Percentiles rank a stretch among this genome's conserved stretches.
phyloP scores from a whole-genome alignment of 2,113 vertebrate species.

The Aphyosemion australe region DNA sequence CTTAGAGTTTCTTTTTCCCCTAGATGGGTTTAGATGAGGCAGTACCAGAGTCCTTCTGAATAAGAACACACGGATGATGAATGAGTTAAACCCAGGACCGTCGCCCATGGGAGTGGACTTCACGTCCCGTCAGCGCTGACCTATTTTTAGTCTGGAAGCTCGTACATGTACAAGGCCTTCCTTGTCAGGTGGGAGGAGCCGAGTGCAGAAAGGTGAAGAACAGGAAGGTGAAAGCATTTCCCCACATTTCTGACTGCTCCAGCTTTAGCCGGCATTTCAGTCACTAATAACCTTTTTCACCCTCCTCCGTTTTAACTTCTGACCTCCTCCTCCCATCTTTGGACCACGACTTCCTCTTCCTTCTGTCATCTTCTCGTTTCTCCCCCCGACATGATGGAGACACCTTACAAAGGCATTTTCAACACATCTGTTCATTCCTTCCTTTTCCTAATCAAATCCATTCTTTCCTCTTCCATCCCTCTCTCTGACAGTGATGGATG shows the following conservation, averaged over 20 bases:
- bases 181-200: slow-evolving; percentile 1
- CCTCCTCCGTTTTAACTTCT: slow-evolving; percentile 6
- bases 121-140: slow-evolving; percentile 7
- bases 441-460: slow-evolving; percentile 58
- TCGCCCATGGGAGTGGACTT: neutral
- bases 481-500: slow-evolving; percentile 67
- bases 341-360: neutral
- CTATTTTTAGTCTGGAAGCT: slow-evolving; percentile 2
- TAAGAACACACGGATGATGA: neutral
- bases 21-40: neutral
- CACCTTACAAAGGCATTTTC: slow-evolving; percentile 40
- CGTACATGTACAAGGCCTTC: neutral
- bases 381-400: slow-evolving; percentile 1
- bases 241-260: neutral
- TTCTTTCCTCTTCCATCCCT: slow-evolving; percentile 45
- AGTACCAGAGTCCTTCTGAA: too few species aligned
- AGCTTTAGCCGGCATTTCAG: neutral
- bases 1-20: neutral
- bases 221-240: neutral
- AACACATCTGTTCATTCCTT: slow-evolving; percentile 23
- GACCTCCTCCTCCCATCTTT: slow-evolving; percentile 10
- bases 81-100: slow-evolving; percentile 3
- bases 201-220: neutral
- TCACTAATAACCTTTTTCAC: neutral
- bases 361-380: neutral